Percentiles rank a stretch among this genome's conserved stretches.
Conservation (phyloP, 2,797 vertebrate species). For the Notolepis coatsorum region DNA sequence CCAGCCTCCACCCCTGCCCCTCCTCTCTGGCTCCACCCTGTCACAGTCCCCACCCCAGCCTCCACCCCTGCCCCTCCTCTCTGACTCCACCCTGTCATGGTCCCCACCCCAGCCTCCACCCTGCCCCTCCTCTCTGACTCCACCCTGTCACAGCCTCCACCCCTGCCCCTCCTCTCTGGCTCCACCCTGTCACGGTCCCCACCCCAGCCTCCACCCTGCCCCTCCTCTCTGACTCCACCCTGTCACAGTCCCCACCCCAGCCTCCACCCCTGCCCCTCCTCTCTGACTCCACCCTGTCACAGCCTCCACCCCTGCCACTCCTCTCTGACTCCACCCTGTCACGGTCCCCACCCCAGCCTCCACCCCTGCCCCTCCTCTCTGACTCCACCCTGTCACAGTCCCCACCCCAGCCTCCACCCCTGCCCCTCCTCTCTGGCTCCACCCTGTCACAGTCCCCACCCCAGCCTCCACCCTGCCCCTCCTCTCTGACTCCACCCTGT, state of each 20-base stretch:
- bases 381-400: too few species aligned
- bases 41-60: conserved; percentile 83
- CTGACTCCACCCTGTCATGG: conserved; percentile 85
- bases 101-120: conserved; percentile 75
- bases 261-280: conserved; percentile 75
- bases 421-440: conserved; percentile 92
- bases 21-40: conserved; percentile 75
- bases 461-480: conserved; percentile 72
- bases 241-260: conserved; percentile 75
- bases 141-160: too few species aligned
- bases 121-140: conserved; percentile 73
- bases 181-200: conserved; percentile 84
- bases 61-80: conserved; percentile 88
- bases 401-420: conserved; percentile 81
- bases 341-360: conserved; percentile 77
- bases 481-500: conserved; percentile 78
- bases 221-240: conserved; percentile 83
- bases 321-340: conserved; percentile 86
- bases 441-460: conserved; percentile 80
- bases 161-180: conserved; percentile 90
- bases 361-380: conserved; percentile 72
- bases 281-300: too few species aligned
- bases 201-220: conserved; percentile 72
- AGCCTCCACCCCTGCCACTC: conserved; percentile 89
- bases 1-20: conserved; percentile 74